Evolutionary conservation across 2,888 invertebrate species (phyloP), one percentile per base, ranked within the genome.

Genomic region (Erpobdella octoculata): DNA sequence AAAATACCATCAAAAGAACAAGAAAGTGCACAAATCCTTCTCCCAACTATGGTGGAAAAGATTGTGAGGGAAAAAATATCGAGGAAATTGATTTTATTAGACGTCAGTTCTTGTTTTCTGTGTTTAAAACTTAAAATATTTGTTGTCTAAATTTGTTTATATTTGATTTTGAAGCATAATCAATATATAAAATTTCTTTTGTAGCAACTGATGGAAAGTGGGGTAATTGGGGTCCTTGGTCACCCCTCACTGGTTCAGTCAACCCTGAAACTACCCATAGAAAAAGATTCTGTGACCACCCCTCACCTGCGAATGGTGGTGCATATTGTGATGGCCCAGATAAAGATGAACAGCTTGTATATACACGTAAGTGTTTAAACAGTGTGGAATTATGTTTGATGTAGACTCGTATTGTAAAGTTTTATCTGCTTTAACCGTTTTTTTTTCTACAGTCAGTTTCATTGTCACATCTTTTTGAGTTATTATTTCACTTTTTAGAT

Each of bases 11-110:
- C n/a, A 59, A 68, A 0, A 76, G 83, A 5, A 72, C 74, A 4
- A 77, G 83, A 36, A 73, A 75, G 5, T 83, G 83, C 77, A 77
- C 81, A 73, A 78, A 78, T 62, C 82, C 82, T 0, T 68, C 74
- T 15, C 80, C 82, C 1, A 74, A 76, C 37, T 77, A 79, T 74
- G 81, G 80, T 41, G 83, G 83, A 0, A 73, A 71, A 9, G 48
- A 64, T 0, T 83, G 83, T 74, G 69, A 53, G n/a, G 83, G 82
- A 9, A 12, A 53, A 2, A 12, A 0, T 31, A 35, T 33, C 28
- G 62, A 62, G 33, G 21, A 25, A 15, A 28, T 53, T 8, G 53
- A 53, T 53, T 6, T 53, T 53, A 28, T 53, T 21, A 21, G 21
- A 53, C 53, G 53, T 53, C 8, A 53, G 53, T 53, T 25, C 8